Base-by-base conservation (phyloP, 2,888 invertebrate genomes). In the Rhingia rostrata region DNA sequence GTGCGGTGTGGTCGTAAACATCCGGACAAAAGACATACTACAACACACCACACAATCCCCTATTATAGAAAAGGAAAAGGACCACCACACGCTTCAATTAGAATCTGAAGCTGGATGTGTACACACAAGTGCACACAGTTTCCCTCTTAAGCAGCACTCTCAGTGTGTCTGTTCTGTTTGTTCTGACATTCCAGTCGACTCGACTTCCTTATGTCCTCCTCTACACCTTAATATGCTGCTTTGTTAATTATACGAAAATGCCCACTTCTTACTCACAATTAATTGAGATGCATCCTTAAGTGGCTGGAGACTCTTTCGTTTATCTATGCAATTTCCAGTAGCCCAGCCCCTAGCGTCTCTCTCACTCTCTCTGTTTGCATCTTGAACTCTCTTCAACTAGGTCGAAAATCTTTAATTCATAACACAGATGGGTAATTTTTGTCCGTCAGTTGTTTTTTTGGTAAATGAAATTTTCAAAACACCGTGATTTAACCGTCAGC, bases 81-180 rank as follows among this genome's bases (percentile, higher is more conserved):
- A 83, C 84, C 80, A 83, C 84, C 80, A 80, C 75, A 84, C 75
- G 84, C 84, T 84, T 75, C 80, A 84, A 84, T 84, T 84, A 74
- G 64, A 75, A 60, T 58, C 69, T 74, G 79, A 80, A 79, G 47
- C 79, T 79, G 35, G 22, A 43, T 78, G 63, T 73, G 45, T 43
- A 79, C 79, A 58, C 32, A 56, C 33, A 67, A 66, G 53, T n/a
- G 47, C 47, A 72, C 6, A 49, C 60, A 54, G 51, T 41, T 75
- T 84, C 66, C 84, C 84, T 80, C 84, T 84, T 80, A 73, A 69
- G 56, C 43, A 22, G 22, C 60, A 53, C 70, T 82, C 63, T 10
- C 22, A 56, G 30, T 53, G 7, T 10, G 53, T 37, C 7, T 35
- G 35, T 41, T 63, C 41, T 80, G 70, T 84, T 70, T 84, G 61